Evolutionary conservation across 2,888 invertebrate genomes (phyloP), one percentile per base, ranked within the genome.

Genomic region (Leptinotarsa haldemani): DNA sequence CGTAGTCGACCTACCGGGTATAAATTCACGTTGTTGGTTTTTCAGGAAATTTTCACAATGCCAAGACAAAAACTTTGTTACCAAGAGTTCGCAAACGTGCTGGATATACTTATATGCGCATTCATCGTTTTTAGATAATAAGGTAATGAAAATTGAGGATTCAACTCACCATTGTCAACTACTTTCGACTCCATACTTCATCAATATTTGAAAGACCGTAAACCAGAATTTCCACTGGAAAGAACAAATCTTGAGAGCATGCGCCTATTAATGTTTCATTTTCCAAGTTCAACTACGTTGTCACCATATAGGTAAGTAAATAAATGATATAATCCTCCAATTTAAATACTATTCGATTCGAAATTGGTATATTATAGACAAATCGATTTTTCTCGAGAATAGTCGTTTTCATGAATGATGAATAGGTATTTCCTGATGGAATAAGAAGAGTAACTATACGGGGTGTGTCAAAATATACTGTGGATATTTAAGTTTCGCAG

Each of bases 211-310:
- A 40, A 18, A 61, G 9, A 15, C 16, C 2, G 4, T 30, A n/a
- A 61, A 30, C 15, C 13, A 25, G 4, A 15, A 25, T 70, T 22
- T 52, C 16, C 47, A 25, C 47, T 30, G 4, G 15, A 13, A 46
- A 58, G 58, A 22, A 52, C 22, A 46, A 22, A 48, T 48, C 13
- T 48, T 40, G 30, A 50, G 52, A 50, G 64, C 70, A 68, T 56
- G 63, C 70, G 64, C 52, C 25, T 15, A 47, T 65, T 22, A 65
- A 70, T 30, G 46, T 20, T 65, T 53, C 18, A 70, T 53, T 7
- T 1, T n/a, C 15, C 22, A 47, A 18, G 30, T 71, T 7, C 30
- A 20, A 18, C 16, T 20, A 56, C 52, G 46, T n/a, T 47, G 56
- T 9, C 18, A 15, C 16, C 25, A 40, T 25, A 40, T 30, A 30